Base-by-base conservation (phyloP, 2,113 vertebrate genomes). In the Gymnogyps californianus region DNA sequence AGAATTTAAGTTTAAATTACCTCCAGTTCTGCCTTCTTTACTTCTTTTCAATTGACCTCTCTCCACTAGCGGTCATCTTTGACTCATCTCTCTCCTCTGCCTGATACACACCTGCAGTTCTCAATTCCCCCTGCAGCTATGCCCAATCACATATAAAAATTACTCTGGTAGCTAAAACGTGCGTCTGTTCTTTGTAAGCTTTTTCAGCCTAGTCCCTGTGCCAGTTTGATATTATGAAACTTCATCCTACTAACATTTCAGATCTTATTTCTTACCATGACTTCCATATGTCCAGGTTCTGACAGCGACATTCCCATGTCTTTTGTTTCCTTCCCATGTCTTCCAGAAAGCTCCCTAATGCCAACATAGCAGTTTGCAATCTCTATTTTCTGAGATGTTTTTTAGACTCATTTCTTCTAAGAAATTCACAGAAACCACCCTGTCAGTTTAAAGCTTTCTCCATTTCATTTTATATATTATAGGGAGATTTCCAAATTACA, bases 1-100 rank as follows among this genome's bases (percentile, higher is more conserved):
- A 75, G 76, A 95, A 82, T 91, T 95, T 79, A 92, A 95, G 86
- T 92, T 90, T 62, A 92, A 87, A 96, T 92, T 76, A 72, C 57
- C 66, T 93, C 25, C 52, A 82, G 57, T 85, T 89, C 89, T 93
- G 65, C 49, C n/a, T 44, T 46, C 88, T 89, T 78, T 78, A 67
- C 69, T 94, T 89, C 76, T 89, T 93, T 95, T 87, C 80, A 84
- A 26, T 71, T 93, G 83, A 93, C 80, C 92, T 91, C 80, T 78
- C 80, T 78, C 72, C 80, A 46, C 93, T 87, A 72, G 65, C 18
- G 8, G 92, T 95, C 95, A 87, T 95, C 91, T 89, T 92, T 82
- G 80, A 92, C 89, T 95, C 90, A 29, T 93, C 89, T 90, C 83
- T 70, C 51, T 91, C n/a, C 38, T 81, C 72, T 89, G 69, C 72